phyloP scores from a whole-genome alignment of 1,140 invertebrate genomes.

The Heliothis virescens region DNA sequence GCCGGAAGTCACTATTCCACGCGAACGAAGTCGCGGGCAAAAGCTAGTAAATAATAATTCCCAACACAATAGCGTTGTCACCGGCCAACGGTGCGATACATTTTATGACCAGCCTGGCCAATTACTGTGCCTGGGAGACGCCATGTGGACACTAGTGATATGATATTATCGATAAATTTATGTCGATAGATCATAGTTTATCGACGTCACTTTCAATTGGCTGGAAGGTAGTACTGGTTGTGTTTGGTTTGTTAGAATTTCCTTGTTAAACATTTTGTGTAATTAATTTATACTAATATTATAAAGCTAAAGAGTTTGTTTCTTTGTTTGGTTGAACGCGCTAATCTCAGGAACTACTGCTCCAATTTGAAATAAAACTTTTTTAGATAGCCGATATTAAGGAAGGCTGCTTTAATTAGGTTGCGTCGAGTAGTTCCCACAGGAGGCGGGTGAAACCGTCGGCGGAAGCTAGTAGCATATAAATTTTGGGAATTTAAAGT shows the following conservation, averaged over 20 bases:
- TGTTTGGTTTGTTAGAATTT: background rate
- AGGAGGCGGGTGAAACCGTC: too few relatives aligned
- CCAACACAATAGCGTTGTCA: slow-evolving; percentile 29
- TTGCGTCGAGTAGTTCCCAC: too few relatives aligned
- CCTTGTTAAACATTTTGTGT: background rate
- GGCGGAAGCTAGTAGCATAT: too few relatives aligned
- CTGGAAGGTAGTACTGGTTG: slow-evolving; percentile 21
- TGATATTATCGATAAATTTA: slow-evolving; percentile 41
- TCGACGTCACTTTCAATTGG: slow-evolving; percentile 51
- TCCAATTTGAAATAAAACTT: too few relatives aligned
- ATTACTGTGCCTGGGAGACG: slow-evolving; percentile 73
- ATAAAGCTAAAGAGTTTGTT: too few relatives aligned
- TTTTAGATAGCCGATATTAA: too few relatives aligned
- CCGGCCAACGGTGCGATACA: slow-evolving; percentile 33
- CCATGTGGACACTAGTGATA: slow-evolving; percentile 70
- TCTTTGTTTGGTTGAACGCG: too few relatives aligned
- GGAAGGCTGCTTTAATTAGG: too few relatives aligned
- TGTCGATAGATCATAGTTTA: slow-evolving; percentile 55
- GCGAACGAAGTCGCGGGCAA: too few relatives aligned
- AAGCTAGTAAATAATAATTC: slow-evolving; percentile 46
- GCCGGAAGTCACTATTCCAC: too few relatives aligned
- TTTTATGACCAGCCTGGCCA: slow-evolving; percentile 63
- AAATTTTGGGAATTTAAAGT: background rate
- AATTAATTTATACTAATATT: too few relatives aligned
- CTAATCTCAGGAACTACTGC: too few relatives aligned